phyloP scores from a whole-genome alignment of 2,797 vertebrate genomes.

The Paramormyrops hopkinsi region DNA sequence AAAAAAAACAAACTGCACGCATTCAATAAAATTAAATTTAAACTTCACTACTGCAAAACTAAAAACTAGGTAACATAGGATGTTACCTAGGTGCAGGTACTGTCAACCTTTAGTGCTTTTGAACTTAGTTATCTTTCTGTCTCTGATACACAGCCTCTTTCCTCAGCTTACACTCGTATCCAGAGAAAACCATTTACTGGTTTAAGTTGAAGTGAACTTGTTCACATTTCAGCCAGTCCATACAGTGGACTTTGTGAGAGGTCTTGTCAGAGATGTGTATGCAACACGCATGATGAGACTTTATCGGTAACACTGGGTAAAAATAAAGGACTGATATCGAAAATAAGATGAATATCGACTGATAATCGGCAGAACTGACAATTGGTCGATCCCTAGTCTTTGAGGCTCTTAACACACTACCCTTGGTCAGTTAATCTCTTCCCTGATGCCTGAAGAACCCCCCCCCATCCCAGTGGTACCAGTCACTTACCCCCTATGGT shows the following conservation, averaged over 20 bases:
- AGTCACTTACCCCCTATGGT: constrained; percentile 9
- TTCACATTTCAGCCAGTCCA: background rate
- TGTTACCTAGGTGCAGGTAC: background rate
- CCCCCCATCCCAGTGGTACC: background rate
- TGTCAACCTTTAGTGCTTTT: background rate
- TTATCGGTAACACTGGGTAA: background rate
- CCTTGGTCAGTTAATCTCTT: too few relatives aligned
- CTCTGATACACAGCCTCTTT: background rate
- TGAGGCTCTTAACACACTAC: background rate
- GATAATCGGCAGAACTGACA: background rate
- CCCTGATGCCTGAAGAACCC: background rate
- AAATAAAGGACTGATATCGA: background rate
- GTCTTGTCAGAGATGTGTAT: background rate
- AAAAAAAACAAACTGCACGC: background rate
- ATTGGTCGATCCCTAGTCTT: background rate
- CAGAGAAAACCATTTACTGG: background rate
- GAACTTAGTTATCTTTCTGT: background rate
- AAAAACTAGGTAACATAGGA: background rate
- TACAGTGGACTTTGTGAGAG: background rate
- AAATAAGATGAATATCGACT: background rate
- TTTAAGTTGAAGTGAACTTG: background rate
- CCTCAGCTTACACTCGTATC: background rate
- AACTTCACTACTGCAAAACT: background rate
- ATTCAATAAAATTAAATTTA: background rate
- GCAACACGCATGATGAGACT: background rate